phyloP scores from a whole-genome alignment of 2,888 invertebrate genomes.

The Sabatieria punctata region DNA sequence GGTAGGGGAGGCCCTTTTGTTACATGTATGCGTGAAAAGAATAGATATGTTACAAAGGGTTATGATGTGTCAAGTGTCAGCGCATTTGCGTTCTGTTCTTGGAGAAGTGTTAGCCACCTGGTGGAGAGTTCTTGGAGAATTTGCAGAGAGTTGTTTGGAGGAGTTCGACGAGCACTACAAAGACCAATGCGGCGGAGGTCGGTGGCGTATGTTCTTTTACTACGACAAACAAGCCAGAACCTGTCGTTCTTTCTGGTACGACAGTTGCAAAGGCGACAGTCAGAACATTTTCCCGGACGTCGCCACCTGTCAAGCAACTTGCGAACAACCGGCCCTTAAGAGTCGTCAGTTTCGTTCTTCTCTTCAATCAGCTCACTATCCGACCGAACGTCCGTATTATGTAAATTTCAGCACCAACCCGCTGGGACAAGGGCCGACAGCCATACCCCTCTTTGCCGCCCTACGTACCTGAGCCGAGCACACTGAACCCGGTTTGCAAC shows the following conservation, averaged over 20 bases:
- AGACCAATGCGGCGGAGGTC: conserved; percentile 26
- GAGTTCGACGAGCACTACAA: conserved; percentile 24
- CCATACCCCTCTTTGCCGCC: no score
- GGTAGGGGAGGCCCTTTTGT: no score
- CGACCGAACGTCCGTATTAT: no score
- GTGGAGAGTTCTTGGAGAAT: no score
- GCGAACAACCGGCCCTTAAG: conserved; percentile 20
- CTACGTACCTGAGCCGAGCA: neutral
- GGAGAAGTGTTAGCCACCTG: no score
- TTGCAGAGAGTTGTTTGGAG: conserved; percentile 20
- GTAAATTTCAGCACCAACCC: no score
- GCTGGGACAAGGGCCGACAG: neutral
- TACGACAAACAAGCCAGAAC: conserved; percentile 15
- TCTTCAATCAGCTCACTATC: no score
- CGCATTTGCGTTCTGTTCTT: no score
- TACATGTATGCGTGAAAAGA: no score
- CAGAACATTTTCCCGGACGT: conserved; percentile 25
- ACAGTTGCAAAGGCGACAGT: conserved; percentile 21
- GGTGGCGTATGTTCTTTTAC: conserved; percentile 25
- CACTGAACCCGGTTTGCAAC: neutral
- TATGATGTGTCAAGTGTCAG: no score
- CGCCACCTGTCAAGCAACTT: conserved; percentile 18
- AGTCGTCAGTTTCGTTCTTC: conserved; percentile 17
- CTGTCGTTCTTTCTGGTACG: conserved; percentile 27
- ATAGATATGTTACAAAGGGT: no score